Evolutionary conservation across 35 echinoderm and acorn worm genomes (phyloP).

Genomic region (Diadema setosum): DNA sequence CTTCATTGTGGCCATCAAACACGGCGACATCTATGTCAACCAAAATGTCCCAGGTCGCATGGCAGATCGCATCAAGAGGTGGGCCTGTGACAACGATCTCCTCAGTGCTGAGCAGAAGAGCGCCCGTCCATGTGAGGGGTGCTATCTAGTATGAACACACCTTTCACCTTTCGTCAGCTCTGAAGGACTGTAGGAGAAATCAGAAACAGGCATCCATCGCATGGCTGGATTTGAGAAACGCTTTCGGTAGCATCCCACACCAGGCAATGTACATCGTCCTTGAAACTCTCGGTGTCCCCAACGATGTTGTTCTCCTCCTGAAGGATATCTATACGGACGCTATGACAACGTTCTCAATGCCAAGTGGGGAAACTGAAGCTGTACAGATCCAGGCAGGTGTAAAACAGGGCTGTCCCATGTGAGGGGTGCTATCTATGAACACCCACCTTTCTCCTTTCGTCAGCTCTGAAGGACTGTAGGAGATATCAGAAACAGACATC

Average conservation of each 20-base stretch:
- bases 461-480: background rate
- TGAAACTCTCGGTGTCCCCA: background rate
- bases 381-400: background rate
- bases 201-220: background rate
- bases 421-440: too few relatives aligned
- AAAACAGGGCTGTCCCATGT: background rate
- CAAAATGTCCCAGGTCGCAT: background rate
- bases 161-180: background rate
- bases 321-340: background rate
- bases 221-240: background rate
- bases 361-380: background rate
- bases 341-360: background rate
- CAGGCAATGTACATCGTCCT: background rate
- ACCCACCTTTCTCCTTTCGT: background rate
- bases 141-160: background rate
- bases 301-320: background rate
- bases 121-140: background rate
- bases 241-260: background rate
- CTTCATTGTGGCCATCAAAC: too few relatives aligned
- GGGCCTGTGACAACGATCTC: background rate
- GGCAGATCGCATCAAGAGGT: background rate
- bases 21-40: too few relatives aligned
- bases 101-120: conserved; percentile 3
- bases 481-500: background rate
- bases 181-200: background rate